Evolutionary conservation across 2,888 invertebrate species (phyloP), one percentile per base, ranked within the genome.

Genomic region (Alentia gelatinosa): DNA sequence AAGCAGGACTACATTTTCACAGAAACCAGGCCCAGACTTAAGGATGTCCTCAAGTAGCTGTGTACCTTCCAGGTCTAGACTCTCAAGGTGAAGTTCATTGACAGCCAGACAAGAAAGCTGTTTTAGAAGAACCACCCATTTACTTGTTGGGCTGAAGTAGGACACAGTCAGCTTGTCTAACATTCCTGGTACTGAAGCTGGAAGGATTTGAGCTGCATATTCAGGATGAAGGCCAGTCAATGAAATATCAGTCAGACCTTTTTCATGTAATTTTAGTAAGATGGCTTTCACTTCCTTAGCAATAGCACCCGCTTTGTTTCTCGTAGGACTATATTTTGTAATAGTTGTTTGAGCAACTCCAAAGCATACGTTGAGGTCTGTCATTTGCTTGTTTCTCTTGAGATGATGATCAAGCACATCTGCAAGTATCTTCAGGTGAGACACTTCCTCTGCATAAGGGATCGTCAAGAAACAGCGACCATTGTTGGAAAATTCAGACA

Each of bases 401-500:
- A 79, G 0, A 1, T 37, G 35, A 15, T 79, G n/a, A 79, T 35
- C 1, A 19, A 79, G 39, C 23, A 35, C 35, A 9, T 79, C 37
- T 19, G 37, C 79, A 35, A 79, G 35, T 35, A 79, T 79, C 19
- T 79, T 19, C 35, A 79, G 12, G 1, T 79, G 79, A 39, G 79
- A 12, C 37, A 79, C 39, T n/a, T 79, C 79, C 39, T 9, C 23
- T 35, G 79, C 79, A 79, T 79, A 79, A n/a, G 79, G 79, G 79
- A 79, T 79, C 26, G 12, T 79, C n/a, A 79, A 37, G 79, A 39
- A 37, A 39, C 79, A 79, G n/a, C 35, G 15, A 1, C 79, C 79
- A 35, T 9, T 35, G 19, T 79, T n/a, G 5, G 79, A 79, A 26
- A 35, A 79, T 12, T 79, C 79, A 79, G 26, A 35, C 23, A 37